Percentiles rank a stretch among this genome's conserved stretches.
Evolutionary conservation across 2,113 vertebrate species (phyloP).

Genomic region (Erythrolamprus reginae): DNA sequence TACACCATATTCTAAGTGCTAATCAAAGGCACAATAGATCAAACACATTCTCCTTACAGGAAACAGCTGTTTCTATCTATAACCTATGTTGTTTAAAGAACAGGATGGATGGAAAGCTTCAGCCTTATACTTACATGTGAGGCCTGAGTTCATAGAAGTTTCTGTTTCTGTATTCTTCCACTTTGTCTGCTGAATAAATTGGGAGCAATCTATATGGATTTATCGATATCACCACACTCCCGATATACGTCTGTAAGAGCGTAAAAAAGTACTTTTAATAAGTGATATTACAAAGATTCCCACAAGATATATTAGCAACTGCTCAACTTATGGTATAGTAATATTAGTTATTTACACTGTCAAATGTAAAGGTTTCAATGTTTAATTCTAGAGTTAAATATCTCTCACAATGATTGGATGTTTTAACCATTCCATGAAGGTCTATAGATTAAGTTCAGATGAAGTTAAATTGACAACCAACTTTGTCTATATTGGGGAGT

Average conservation of each 20-base stretch:
- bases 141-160: slow-evolving; percentile 99
- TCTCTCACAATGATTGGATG: neutral
- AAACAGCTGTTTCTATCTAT: slow-evolving; percentile 66
- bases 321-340: neutral
- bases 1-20: slow-evolving; percentile 28
- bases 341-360: neutral
- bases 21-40: slow-evolving; percentile 23
- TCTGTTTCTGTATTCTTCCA: slow-evolving; percentile 97
- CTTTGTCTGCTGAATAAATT: slow-evolving; percentile 94
- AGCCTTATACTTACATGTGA: slow-evolving; percentile 88
- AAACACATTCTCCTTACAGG: slow-evolving; percentile 32
- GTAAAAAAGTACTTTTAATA: slow-evolving; percentile 27
- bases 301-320: neutral
- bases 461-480: neutral
- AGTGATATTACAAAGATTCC: neutral
- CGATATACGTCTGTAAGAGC: slow-evolving; percentile 88
- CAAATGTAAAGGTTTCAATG: neutral
- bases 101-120: slow-evolving; percentile 32
- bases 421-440: neutral
- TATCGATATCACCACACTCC: slow-evolving; percentile 96
- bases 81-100: neutral
- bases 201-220: slow-evolving; percentile 91
- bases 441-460: neutral
- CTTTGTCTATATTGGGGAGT: neutral
- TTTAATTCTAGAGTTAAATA: neutral